Percentiles rank a stretch among this genome's conserved stretches.
These are phyloP conservation scores for Nasonia giraulti DNA, from an alignment of 1,140 invertebrate genomes.

Conservation along the genomic window DNA sequence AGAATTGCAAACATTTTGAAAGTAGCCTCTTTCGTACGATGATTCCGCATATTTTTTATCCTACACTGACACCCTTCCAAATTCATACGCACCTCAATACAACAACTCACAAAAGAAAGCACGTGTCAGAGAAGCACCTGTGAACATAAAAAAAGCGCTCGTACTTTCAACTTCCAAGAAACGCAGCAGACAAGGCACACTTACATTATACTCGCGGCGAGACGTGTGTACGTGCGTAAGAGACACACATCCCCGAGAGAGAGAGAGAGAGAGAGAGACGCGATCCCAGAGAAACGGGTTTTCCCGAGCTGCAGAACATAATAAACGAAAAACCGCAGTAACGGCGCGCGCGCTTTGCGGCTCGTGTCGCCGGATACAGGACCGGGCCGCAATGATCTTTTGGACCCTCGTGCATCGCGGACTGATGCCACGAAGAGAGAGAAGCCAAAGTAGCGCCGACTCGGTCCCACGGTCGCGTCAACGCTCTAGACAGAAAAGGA, in stretches of 20 bases:
- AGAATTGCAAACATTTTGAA: no score
- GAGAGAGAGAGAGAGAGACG: no score
- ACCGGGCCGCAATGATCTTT: constrained; percentile 22
- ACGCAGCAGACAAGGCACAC: no score
- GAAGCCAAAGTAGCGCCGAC: neutral
- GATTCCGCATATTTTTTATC: no score
- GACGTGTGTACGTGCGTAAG: neutral
- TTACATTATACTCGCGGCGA: no score
- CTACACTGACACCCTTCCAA: no score
- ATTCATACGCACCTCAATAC: no score
- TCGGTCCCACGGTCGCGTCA: constrained; percentile 4
- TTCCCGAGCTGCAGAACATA: neutral
- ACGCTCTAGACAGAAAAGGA: neutral
- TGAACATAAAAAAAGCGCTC: no score
- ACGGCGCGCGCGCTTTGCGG: neutral
- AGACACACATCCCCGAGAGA: neutral
- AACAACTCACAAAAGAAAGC: no score
- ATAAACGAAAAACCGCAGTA: constrained; percentile 17
- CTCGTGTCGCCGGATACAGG: constrained; percentile 48
- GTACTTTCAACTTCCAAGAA: no score
- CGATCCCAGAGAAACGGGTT: neutral
- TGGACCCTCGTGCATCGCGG: neutral
- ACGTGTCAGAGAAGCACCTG: no score
- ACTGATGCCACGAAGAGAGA: neutral
- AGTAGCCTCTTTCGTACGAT: no score